Evolutionary conservation across 2,888 invertebrate species (phyloP).

Genomic region (Mechanitis messenoides): DNA sequence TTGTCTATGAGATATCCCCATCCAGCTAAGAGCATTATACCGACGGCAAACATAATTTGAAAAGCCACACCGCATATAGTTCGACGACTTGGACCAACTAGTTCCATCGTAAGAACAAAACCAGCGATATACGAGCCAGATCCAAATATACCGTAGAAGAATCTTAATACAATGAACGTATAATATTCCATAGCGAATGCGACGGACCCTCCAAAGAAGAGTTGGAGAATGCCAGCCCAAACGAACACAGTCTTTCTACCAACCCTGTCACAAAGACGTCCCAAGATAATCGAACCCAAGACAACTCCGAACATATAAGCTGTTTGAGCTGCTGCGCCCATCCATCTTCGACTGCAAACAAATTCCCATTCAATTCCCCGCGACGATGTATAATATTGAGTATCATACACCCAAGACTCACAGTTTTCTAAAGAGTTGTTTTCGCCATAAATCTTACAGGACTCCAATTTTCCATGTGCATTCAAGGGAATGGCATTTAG

Average conservation of each 20-base stretch:
- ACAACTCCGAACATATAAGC: conserved; percentile 90
- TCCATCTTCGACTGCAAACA: conserved; percentile 87
- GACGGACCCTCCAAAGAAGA: conserved; percentile 82
- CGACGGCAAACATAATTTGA: conserved; percentile 86
- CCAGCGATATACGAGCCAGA: conserved; percentile 85
- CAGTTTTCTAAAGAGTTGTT: conserved; percentile 59
- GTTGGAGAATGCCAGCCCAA: conserved; percentile 83
- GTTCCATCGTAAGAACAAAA: conserved; percentile 86
- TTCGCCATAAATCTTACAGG: conserved; percentile 75
- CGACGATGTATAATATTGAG: conserved; percentile 82
- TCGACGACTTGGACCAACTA: conserved; percentile 87
- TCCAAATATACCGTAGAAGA: conserved; percentile 87
- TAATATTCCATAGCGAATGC: conserved; percentile 86
- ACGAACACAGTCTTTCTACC: conserved; percentile 88
- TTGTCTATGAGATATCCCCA: conserved; percentile 89
- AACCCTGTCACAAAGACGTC: conserved; percentile 86
- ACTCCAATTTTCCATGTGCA: conserved; percentile 76
- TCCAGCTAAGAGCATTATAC: conserved; percentile 87
- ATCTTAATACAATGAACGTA: conserved; percentile 80
- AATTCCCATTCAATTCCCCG: conserved; percentile 89
- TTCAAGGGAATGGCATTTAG: conserved; percentile 75
- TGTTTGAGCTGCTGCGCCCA: conserved; percentile 87
- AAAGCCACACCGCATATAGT: conserved; percentile 88
- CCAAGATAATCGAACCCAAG: conserved; percentile 85
- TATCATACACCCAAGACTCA: conserved; percentile 82